Evolutionary conservation across 2,888 invertebrate genomes (phyloP).

Genomic region (Euspilapteryx auroguttella): DNA sequence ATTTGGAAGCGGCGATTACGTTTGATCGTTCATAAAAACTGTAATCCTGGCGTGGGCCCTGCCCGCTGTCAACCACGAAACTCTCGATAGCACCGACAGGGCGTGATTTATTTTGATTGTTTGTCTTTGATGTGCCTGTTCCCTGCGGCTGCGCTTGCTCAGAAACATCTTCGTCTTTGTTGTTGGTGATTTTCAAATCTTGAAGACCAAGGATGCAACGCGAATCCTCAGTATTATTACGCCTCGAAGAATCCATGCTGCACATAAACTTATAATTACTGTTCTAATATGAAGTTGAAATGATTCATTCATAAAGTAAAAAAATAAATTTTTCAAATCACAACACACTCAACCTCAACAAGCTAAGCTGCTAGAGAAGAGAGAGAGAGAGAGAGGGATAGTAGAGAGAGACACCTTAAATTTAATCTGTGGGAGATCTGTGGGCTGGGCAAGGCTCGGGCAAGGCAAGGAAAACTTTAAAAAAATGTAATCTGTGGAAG

Average conservation of each 20-base stretch:
- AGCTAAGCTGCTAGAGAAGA: too few species aligned
- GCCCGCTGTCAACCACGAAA: constrained; percentile 57
- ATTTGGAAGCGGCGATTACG: constrained; percentile 76
- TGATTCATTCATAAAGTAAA: too few species aligned
- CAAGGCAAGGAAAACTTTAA: too few species aligned
- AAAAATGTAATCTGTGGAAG: too few species aligned
- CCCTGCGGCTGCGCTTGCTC: constrained; percentile 58
- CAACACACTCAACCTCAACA: too few species aligned
- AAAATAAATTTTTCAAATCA: too few species aligned
- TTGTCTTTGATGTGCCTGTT: constrained; percentile 32
- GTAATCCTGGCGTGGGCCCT: constrained; percentile 44
- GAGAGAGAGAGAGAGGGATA: too few species aligned
- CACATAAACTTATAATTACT: too few species aligned
- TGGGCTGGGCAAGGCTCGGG: too few species aligned
- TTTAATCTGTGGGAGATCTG: too few species aligned
- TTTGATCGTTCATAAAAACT: constrained; percentile 69
- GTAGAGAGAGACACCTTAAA: too few species aligned
- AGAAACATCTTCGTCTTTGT: constrained; percentile 51
- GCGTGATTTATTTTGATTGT: constrained; percentile 46
- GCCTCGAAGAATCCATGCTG: constrained; percentile 45
- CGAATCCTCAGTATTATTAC: constrained; percentile 42
- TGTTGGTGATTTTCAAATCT: constrained; percentile 54
- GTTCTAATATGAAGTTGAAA: too few species aligned
- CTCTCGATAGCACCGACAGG: constrained; percentile 68
- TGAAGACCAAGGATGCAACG: constrained; percentile 49